Conservation (phyloP, 2,797 vertebrate species). For the Myotis vivesi region DNA sequence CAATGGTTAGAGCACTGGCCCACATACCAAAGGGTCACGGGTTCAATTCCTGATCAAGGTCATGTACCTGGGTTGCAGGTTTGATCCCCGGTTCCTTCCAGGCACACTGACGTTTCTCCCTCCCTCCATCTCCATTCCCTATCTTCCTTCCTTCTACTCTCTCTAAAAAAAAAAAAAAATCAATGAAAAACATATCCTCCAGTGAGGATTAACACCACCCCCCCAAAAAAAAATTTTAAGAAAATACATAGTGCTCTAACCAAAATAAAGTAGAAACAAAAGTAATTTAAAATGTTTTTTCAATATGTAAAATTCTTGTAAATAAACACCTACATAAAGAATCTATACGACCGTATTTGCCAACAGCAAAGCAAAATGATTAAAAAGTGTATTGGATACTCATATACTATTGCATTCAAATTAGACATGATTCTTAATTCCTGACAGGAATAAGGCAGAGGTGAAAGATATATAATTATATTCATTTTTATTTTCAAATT, state of each 20-base stretch:
- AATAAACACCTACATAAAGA: not conserved
- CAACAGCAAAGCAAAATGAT: not conserved
- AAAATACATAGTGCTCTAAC: not conserved
- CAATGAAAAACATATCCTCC: too few species aligned
- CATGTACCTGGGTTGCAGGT: not conserved
- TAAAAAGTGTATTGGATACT: not conserved
- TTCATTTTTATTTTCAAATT: not conserved
- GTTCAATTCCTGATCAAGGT: not conserved
- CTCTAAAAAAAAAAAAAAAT: not conserved
- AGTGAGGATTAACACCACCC: too few species aligned
- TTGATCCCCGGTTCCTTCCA: not conserved
- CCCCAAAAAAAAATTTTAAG: too few species aligned
- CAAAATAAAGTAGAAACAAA: not conserved
- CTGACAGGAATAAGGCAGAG: not conserved
- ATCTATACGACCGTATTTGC: not conserved
- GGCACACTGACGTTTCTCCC: not conserved
- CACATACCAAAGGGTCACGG: not conserved
- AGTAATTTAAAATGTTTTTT: conserved; percentile 4
- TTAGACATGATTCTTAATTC: conserved; percentile 2
- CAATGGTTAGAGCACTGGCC: not conserved
- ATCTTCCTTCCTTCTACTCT: not conserved
- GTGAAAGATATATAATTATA: not conserved
- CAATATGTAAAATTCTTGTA: not conserved
- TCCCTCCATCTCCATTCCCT: too few species aligned
- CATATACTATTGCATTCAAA: not conserved